Conservation (phyloP, 1,140 invertebrate genomes). For the Drosophila tristis region DNA sequence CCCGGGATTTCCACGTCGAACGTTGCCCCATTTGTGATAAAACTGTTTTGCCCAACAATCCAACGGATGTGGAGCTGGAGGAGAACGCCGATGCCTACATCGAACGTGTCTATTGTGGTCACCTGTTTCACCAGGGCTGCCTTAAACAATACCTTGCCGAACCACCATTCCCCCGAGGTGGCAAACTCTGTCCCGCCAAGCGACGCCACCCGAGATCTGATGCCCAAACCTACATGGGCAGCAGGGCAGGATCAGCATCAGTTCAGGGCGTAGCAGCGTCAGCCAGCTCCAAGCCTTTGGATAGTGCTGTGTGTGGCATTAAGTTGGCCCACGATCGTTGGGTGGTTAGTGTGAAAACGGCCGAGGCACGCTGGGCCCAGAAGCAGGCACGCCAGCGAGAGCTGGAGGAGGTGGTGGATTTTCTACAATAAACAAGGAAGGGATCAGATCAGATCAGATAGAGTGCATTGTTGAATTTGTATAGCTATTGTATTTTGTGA, state of each 20-base stretch:
- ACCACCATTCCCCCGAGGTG: constrained; percentile 89
- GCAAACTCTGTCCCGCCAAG: constrained; percentile 85
- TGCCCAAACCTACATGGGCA: constrained; percentile 71
- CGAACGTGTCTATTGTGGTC: constrained; percentile 91
- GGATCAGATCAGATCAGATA: neutral
- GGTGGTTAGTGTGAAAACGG: constrained; percentile 89
- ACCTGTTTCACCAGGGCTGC: constrained; percentile 90
- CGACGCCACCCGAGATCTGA: constrained; percentile 78
- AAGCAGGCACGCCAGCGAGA: constrained; percentile 90
- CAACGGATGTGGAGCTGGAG: constrained; percentile 86
- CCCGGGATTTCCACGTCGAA: constrained; percentile 87
- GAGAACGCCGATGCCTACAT: constrained; percentile 87
- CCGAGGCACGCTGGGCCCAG: constrained; percentile 91
- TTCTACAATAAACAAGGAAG: constrained; percentile 85
- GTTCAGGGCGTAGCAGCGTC: neutral
- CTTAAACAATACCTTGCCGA: constrained; percentile 90
- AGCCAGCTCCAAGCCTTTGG: constrained; percentile 5
- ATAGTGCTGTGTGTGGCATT: constrained; percentile 85
- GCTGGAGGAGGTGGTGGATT: constrained; percentile 90
- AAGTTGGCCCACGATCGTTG: constrained; percentile 91
- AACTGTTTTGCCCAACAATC: constrained; percentile 87
- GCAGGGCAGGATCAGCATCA: neutral
- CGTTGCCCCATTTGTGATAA: constrained; percentile 88
- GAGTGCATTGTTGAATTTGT: constrained; percentile 29
- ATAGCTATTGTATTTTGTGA: constrained; percentile 58